Base-by-base conservation (phyloP, 2,113 vertebrate genomes). In the Pomatostomus ruficeps region DNA sequence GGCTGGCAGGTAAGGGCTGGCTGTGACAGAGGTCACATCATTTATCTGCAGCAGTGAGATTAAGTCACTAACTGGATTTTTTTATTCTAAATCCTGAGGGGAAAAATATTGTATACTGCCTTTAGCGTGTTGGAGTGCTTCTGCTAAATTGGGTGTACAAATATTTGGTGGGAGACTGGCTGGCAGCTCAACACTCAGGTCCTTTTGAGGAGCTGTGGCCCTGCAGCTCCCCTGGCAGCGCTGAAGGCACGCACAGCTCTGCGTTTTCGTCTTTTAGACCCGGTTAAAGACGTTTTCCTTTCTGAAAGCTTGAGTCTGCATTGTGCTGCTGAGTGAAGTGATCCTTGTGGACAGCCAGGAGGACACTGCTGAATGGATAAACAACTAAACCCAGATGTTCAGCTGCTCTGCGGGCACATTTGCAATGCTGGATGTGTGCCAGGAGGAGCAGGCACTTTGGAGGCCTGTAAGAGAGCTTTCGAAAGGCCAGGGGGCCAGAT, bases 1-100 rank as follows among this genome's bases (percentile, higher is more conserved):
- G 99, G 99, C 82, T 99, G 99, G 99, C 99, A 99, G 99, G 99
- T 99, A 98, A 95, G 95, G 82, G 87, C 66, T 66, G 29, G 20
- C 13, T 17, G 49, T 16, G 21, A 2, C 42, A 16, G 58, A 31
- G 43, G 1, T 28, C 49, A 59, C 16, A 6, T 46, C 17, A 10
- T 28, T 77, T 22, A 24, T 2, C 21, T 65, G 24, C 59, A n/a
- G 4, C 5, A 42, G 11, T 8, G 61, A 68, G 4, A 23, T 20
- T 22, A 46, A 88, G 33, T 48, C 33, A 21, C n/a, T 11, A 20
- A 36, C 10, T 25, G 31, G 33, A 9, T 11, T 4, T 61, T 33
- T 45, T 55, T 26, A 19, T 59, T 46, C 14, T 33, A 45, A 57
- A 54, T 15, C 7, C 22, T 1, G 3, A 11, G 29, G 3, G 12